Evolutionary conservation across 2,113 vertebrate genomes (phyloP), one percentile per base, ranked within the genome.

Genomic region (Amphilophus citrinellus): DNA sequence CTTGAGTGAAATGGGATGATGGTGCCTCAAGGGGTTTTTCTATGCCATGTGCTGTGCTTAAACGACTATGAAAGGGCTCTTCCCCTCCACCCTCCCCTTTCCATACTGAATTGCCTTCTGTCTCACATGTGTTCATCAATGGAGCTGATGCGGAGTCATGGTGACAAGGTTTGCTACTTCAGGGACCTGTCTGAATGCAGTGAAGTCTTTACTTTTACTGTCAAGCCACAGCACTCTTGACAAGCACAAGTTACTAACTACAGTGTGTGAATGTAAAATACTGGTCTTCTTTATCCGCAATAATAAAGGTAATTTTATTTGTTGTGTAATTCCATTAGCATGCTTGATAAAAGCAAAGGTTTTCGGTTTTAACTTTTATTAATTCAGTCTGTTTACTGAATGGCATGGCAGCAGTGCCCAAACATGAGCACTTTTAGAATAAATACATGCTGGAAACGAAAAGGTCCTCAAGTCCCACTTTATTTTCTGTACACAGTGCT

Each of bases 141-240:
- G 87, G 90, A 60, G 62, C 87, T 92, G 93, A 92, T 86, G 81
- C 85, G 81, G 82, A 92, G 82, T 83, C 82, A 75, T 83, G 82
- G 87, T 53, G 87, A 94, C 92, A 93, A 85, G 90, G 79, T 93
- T 94, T 94, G 88, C 84, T 91, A 95, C 93, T 95, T 94, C 84
- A 88, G 91, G 88, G 91, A 92, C 79, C 83, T 63, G 78, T 83
- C 84, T 83, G 32, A 76, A 84, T 79, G 84, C 86, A 89, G 35
- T 1, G 32, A 84, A 27, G 75, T 62, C 77, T 90, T 84, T 79
- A 84, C 77, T 83, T 61, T 82, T 76, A 76, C 22, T 60, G 84
- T 89, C 84, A 61, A 73, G 30, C 58, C 71, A 18, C 57, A 83
- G 58, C 22, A 76, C 35, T 78, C 63, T 73, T 7, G 5, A 86